These are phyloP conservation scores for Percopsis omiscomaycus DNA, from an alignment of 2,797 vertebrate species.

Conservation along the genomic window DNA sequence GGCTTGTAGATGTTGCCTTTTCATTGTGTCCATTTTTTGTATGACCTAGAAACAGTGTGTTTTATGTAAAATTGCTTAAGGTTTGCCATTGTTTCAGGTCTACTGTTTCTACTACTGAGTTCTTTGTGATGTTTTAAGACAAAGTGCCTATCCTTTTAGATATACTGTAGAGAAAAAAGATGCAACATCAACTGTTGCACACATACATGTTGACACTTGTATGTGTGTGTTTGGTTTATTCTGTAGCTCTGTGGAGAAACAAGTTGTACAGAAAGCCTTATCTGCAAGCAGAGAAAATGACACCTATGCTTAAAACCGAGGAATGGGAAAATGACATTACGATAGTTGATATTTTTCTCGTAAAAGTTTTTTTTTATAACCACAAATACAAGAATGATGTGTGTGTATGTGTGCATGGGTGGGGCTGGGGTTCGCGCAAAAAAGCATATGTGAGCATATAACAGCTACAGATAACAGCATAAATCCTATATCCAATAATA, in stretches of 20 bases:
- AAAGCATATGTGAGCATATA: too few relatives aligned
- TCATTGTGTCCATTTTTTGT: slow-evolving; percentile 80
- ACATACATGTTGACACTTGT: slow-evolving; percentile 65
- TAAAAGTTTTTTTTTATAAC: slow-evolving; percentile 50
- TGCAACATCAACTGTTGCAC: slow-evolving; percentile 76
- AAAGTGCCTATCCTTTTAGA: slow-evolving; percentile 95
- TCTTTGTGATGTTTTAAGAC: slow-evolving; percentile 84
- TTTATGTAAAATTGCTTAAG: slow-evolving; percentile 48
- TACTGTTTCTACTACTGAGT: slow-evolving; percentile 78
- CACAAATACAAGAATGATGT: slow-evolving; percentile 35
- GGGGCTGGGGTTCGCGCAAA: too few relatives aligned
- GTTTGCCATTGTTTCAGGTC: slow-evolving; percentile 81
- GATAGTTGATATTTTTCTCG: slow-evolving; percentile 43
- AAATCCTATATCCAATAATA: slow-evolving; percentile 50
- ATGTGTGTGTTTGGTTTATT: slow-evolving; percentile 33
- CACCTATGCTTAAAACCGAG: slow-evolving; percentile 39
- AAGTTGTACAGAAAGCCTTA: slow-evolving; percentile 68
- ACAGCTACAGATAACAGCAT: slow-evolving; percentile 10
- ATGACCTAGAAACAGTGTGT: slow-evolving; percentile 69
- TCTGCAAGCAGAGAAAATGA: slow-evolving; percentile 56
- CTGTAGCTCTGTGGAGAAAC: slow-evolving; percentile 63
- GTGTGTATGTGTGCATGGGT: too few relatives aligned
- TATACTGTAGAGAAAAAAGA: slow-evolving; percentile 77
- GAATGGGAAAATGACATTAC: slow-evolving; percentile 37
- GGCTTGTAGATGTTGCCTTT: slow-evolving; percentile 75